Base-by-base conservation (phyloP, 2,113 vertebrate genomes). In the Neoarius graeffei region DNA sequence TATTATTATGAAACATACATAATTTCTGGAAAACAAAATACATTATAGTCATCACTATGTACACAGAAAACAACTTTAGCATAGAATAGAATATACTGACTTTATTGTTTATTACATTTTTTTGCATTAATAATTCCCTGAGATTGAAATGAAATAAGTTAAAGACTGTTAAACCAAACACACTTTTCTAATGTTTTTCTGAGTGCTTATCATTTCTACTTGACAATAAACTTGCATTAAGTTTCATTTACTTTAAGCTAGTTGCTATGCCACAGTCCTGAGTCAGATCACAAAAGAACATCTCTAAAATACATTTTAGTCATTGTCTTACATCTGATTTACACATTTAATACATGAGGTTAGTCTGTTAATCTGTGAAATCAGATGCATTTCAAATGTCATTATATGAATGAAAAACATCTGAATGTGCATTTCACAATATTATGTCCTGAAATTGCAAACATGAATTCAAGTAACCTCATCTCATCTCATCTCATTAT, bases 81-180 rank as follows among this genome's bases (percentile, higher is more conserved):
- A 79, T 74, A 50, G 3, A 50, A 20, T 17, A 27, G 5, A 25
- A 7, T 52, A 30, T 10, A 77, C 17, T 54, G 4, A 57, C 54
- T 73, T 88, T 89, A 59, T 84, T 79, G 60, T 73, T 84, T 64
- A 50, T 82, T 23, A 84, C 79, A 82, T 81, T 35, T 15, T 81
- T 15, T 64, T 54, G 52, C 69, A 85, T 90, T 80, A 90, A 90
- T 90, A 69, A 89, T 90, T 90, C 87, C 64, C 59, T 79, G 79
- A 80, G 35, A 62, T 64, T 71, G 64, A 84, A 73, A 50, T 59
- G 27, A 50, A 81, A 80, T 13, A 42, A 7, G 48, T 69, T 54
- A 27, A 83, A 25, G 9, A 54, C 62, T 83, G 67, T 59, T 42
- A 35, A 27, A 84, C 60, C 35, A 83, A 82, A 1, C 6, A 54